These are phyloP conservation scores for Sinocyclocheilus rhinocerous DNA, from an alignment of 2,113 vertebrate genomes.

Conservation along the genomic window DNA sequence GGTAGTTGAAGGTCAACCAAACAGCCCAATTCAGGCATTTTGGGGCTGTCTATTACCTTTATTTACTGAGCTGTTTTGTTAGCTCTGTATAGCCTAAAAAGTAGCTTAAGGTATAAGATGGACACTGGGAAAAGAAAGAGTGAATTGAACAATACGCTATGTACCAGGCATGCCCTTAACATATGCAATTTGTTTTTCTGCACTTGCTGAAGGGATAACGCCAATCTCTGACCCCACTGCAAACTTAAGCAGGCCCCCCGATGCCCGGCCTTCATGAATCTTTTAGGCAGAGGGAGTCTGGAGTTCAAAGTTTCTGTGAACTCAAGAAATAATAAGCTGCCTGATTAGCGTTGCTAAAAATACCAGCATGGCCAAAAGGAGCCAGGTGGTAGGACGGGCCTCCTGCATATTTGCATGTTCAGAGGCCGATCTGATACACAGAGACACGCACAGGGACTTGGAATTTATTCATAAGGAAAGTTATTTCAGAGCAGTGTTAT, in stretches of 20 bases:
- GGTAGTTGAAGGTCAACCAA: too few species aligned
- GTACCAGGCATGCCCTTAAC: conserved; percentile 61
- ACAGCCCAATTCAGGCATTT: too few species aligned
- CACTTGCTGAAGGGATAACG: conserved; percentile 70
- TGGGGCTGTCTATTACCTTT: too few species aligned
- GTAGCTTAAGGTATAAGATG: neutral
- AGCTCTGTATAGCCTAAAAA: neutral
- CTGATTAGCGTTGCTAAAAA: conserved; percentile 75
- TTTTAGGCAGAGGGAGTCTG: conserved; percentile 71
- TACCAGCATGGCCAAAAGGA: conserved; percentile 60
- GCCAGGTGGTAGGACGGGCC: conserved; percentile 50
- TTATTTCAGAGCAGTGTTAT: too few species aligned
- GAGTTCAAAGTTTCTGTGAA: conserved; percentile 75
- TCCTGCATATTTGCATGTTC: conserved; percentile 63
- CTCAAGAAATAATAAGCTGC: conserved; percentile 75
- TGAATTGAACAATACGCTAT: conserved; percentile 41
- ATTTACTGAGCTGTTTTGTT: too few species aligned
- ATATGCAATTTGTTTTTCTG: conserved; percentile 74
- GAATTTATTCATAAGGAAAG: too few species aligned
- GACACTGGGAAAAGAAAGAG: conserved; percentile 16
- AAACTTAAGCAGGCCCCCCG: conserved; percentile 67
- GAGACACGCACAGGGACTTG: neutral
- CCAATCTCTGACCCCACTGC: conserved; percentile 67
- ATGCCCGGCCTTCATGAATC: conserved; percentile 73
- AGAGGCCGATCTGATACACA: conserved; percentile 53